Evolutionary conservation across 2,888 invertebrate species (phyloP), one percentile per base, ranked within the genome.

Genomic region (Hesperia comma): DNA sequence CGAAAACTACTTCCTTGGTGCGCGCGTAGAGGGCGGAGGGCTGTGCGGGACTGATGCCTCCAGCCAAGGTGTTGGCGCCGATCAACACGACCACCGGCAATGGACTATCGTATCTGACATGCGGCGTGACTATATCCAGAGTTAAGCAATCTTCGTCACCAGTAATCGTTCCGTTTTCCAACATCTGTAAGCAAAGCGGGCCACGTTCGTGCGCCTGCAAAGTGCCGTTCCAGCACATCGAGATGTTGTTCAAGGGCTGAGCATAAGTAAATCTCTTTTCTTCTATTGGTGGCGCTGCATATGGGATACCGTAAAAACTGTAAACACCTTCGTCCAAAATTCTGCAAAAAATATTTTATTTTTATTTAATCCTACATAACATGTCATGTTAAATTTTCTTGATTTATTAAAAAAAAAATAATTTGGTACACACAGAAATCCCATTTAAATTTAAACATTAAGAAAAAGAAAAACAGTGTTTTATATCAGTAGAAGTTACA

Each of bases 91-190:
- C 95, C 0, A 98, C 97, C 0, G 97, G 97, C 67, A 97, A 82
- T 0, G 96, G 97, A 17, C 94, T 94, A 74, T 96, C 95, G 79
- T 97, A 97, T 56, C 96, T 93, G 3, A 97, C 95, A 72, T 95
- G 95, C 0, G 98, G 97, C 0, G 97, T 97, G 40, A 96, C 95
- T 1, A 98, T 94, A 77, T 98, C 97, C 8, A 98, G 85, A 17
- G 96, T 96, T 43, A 98, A 88, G 75, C 98, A 98, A 82, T 98
- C 95, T 84, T 98, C 98, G 4, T 92, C 89, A 0, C 97, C 97
- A n/a, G 93, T 90, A 15, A 94, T 87, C 0, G 94, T 94, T 21
- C 95, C 95, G 74, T 95, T 94, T 66, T 94, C 93, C 66, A 95
- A 91, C 57, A 95, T 93, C 80, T 97, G 97, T 75, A 95, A 88